These are phyloP conservation scores for Odontomyia ornata DNA, from an alignment of 2,888 invertebrate genomes.

Conservation along the genomic window DNA sequence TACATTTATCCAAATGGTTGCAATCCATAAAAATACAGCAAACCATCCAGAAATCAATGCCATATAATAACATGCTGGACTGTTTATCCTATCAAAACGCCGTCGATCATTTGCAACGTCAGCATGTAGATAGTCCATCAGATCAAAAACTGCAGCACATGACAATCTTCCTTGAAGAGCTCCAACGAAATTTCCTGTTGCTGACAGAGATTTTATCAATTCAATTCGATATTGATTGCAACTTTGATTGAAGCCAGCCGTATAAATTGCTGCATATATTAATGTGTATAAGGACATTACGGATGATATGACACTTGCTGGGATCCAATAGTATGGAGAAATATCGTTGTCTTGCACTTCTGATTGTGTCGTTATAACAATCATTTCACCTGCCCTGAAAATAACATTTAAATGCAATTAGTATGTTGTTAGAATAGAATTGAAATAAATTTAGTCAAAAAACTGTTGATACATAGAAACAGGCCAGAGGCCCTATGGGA, in stretches of 20 bases:
- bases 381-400: slow-evolving; percentile 74
- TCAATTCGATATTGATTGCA: slow-evolving; percentile 78
- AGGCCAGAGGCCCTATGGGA: too few relatives aligned
- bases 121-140: slow-evolving; percentile 84
- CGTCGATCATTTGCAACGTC: slow-evolving; percentile 67
- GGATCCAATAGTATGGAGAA: slow-evolving; percentile 76
- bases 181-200: slow-evolving; percentile 62
- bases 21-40: slow-evolving; percentile 68
- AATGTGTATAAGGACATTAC: slow-evolving; percentile 74
- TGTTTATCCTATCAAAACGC: slow-evolving; percentile 76
- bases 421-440: neutral
- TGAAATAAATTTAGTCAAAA: neutral
- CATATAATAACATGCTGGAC: slow-evolving; percentile 73
- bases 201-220: slow-evolving; percentile 68
- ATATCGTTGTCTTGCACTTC: slow-evolving; percentile 69
- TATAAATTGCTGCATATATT: slow-evolving; percentile 74
- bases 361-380: slow-evolving; percentile 71
- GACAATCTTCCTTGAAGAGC: slow-evolving; percentile 68
- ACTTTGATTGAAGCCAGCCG: slow-evolving; percentile 79
- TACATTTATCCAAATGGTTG: slow-evolving; percentile 63
- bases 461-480: too few relatives aligned
- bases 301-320: slow-evolving; percentile 70
- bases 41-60: slow-evolving; percentile 73
- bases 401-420: neutral
- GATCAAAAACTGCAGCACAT: slow-evolving; percentile 81